phyloP scores from a whole-genome alignment of 2,113 vertebrate species.

The Stictonetta naevosa region DNA sequence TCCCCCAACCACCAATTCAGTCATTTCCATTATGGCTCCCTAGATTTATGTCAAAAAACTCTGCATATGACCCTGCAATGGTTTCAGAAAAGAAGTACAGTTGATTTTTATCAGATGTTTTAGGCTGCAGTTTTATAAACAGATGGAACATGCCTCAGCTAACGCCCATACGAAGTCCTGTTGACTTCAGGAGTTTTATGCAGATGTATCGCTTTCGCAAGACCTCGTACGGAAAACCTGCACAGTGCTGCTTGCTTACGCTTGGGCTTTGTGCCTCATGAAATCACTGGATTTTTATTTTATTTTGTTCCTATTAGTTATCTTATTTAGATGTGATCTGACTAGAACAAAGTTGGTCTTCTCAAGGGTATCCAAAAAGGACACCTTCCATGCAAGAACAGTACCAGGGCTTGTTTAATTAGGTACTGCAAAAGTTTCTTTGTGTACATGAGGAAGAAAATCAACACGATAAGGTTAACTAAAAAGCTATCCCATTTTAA shows the following conservation, averaged over 20 bases:
- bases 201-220: neutral
- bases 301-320: neutral
- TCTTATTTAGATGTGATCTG: neutral
- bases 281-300: neutral
- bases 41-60: neutral
- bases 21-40: neutral
- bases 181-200: neutral
- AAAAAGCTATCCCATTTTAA: neutral
- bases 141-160: neutral
- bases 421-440: neutral
- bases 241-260: neutral
- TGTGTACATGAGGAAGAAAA: neutral
- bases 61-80: neutral
- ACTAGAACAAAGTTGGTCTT: neutral
- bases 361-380: neutral
- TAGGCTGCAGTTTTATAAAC: neutral
- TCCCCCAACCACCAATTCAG: fast-evolving
- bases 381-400: neutral
- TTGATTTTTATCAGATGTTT: constrained; percentile 54
- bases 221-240: neutral
- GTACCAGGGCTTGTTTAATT: neutral
- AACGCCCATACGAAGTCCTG: neutral
- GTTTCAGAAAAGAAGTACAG: neutral
- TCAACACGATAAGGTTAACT: neutral
- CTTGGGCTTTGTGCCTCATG: neutral